Evolutionary conservation across 2,888 invertebrate species (phyloP).

Genomic region (Apodemia hepburni): DNA sequence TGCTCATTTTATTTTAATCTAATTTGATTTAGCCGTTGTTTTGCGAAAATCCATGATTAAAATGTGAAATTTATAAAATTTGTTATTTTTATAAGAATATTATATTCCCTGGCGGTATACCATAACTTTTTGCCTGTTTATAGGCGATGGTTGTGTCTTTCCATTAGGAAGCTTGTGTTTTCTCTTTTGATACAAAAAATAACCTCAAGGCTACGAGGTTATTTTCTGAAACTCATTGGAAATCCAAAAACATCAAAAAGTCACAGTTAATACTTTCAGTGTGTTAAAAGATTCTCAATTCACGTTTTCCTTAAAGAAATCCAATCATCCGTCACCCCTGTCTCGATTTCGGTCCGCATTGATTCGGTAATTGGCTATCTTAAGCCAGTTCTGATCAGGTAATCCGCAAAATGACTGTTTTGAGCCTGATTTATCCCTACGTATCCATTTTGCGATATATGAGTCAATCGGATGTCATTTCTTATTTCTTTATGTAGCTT

Average conservation of each 20-base stretch:
- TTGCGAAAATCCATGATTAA: too few species aligned
- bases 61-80: too few species aligned
- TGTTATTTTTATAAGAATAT: too few species aligned
- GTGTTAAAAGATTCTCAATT: background rate
- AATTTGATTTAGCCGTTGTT: too few species aligned
- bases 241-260: background rate
- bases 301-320: slow-evolving; percentile 4
- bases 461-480: background rate
- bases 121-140: too few species aligned
- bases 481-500: background rate
- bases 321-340: slow-evolving; percentile 3
- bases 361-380: slow-evolving; percentile 13
- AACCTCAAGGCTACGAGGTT: too few species aligned
- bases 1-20: too few species aligned
- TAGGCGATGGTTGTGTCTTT: too few species aligned
- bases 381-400: slow-evolving; percentile 8
- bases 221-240: too few species aligned
- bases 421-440: background rate
- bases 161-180: too few species aligned
- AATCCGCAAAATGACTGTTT: slow-evolving; percentile 13
- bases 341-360: slow-evolving; percentile 2
- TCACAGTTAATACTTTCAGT: background rate
- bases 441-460: background rate
- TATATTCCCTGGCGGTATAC: too few species aligned
- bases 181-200: too few species aligned